Conservation (phyloP, 1,140 invertebrate species). For the Drosophila sechellia region DNA sequence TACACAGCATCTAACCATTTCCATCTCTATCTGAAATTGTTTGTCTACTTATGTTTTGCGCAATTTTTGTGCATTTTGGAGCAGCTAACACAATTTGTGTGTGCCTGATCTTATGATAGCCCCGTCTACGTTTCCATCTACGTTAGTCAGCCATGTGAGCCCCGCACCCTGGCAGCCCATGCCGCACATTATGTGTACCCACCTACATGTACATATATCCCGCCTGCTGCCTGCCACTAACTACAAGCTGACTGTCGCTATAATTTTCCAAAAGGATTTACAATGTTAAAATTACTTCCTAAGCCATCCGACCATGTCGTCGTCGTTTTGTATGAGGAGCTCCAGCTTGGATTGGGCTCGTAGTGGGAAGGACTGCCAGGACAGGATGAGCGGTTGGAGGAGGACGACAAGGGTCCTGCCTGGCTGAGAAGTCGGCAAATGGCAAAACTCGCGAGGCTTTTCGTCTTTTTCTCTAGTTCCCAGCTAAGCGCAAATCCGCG, state of each 20-base stretch:
- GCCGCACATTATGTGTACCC: neutral
- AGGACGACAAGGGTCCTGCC: neutral
- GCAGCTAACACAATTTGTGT: conserved; percentile 72
- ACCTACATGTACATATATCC: conserved; percentile 4
- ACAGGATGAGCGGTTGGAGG: neutral
- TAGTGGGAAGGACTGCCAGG: neutral
- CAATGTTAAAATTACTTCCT: conserved; percentile 81
- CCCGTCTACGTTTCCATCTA: conserved; percentile 39
- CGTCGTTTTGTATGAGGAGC: conserved; percentile 47
- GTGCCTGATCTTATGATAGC: conserved; percentile 76
- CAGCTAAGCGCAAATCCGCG: conserved; percentile 71
- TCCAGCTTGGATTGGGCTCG: conserved; percentile 7
- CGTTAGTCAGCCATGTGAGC: conserved; percentile 32
- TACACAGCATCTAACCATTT: conserved; percentile 23
- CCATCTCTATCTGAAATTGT: conserved; percentile 36
- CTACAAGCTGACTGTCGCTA: conserved; percentile 81
- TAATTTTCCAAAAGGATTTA: conserved; percentile 82
- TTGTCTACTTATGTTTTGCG: conserved; percentile 39
- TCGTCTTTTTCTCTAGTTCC: conserved; percentile 53
- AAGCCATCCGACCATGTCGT: conserved; percentile 79
- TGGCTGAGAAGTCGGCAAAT: conserved; percentile 32
- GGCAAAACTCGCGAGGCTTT: conserved; percentile 36
- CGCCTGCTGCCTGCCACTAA: conserved; percentile 70
- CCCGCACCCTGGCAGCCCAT: neutral
- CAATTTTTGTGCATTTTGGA: conserved; percentile 63